Percentiles rank a stretch among this genome's conserved stretches.
Evolutionary conservation across 2,888 invertebrate genomes (phyloP).

Genomic region (Dicroscelio sp.): DNA sequence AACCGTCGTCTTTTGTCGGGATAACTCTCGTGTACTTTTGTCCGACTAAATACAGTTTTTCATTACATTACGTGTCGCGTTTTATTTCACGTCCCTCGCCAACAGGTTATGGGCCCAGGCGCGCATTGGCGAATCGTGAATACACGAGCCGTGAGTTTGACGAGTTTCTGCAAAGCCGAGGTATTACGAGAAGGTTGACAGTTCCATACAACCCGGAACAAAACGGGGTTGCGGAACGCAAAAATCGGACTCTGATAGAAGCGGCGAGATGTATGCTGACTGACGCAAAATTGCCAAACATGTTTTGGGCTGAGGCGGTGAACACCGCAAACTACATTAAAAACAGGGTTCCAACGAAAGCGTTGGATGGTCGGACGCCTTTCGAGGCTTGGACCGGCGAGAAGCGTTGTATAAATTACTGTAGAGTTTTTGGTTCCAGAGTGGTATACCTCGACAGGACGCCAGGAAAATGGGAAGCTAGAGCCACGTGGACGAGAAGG

Average conservation of each 20-base stretch:
- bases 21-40: too few relatives aligned
- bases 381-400: constrained; percentile 13
- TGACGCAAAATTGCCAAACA: neutral
- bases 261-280: constrained; percentile 14
- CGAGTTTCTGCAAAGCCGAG: neutral
- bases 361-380: neutral
- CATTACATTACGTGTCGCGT: too few relatives aligned
- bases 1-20: too few relatives aligned
- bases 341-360: constrained; percentile 4
- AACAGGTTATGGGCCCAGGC: too few relatives aligned
- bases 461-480: constrained; percentile 23
- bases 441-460: constrained; percentile 4
- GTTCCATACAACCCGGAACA: constrained; percentile 41
- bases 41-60: too few relatives aligned
- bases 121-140: too few relatives aligned
- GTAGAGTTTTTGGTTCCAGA: neutral
- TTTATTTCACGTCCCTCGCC: too few relatives aligned
- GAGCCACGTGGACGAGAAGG: constrained; percentile 5
- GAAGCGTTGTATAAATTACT: neutral
- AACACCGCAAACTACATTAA: neutral
- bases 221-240: constrained; percentile 38
- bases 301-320: constrained; percentile 1
- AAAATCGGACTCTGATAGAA: constrained; percentile 33
- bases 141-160: neutral
- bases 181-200: neutral